Evolutionary conservation across 2,888 invertebrate genomes (phyloP), one percentile per base, ranked within the genome.

Genomic region (Horisme vitalbata): DNA sequence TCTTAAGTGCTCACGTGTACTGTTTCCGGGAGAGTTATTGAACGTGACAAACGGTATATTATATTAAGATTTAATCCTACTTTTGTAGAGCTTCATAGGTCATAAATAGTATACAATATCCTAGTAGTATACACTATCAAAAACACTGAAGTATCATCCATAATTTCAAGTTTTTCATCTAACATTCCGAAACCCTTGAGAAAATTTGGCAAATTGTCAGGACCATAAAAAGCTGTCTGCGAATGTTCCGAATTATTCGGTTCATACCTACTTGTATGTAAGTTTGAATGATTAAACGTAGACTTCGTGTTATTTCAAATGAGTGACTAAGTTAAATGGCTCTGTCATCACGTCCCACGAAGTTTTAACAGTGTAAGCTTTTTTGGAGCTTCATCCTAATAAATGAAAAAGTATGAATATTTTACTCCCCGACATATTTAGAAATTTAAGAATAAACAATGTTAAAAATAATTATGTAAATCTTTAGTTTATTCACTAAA

Each of bases 161-260:
- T 21, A 31, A 13, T 20, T 41, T n/a, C n/a, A 41, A 12, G 27
- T 24, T 37, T 6, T 37, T 37, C 35, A n/a, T 26, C 10, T 10
- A 10, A 10, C 20, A 32, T 37, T 32, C 26, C 36, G 10, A 10
- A 34, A 27, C 10, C 24, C 26, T 30, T 28, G 8, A 28, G 13
- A 15, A 15, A 24, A 33, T 38, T 49, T 49, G 49, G 49, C 44
- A 44, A 44, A 36, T 36, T 49, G 44, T 23, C 49, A 44, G 39
- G 31, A 20, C 34, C 44, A 49, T 49, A 44, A 49, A 49, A 49
- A 49, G 31, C 27, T 44, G 49, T 49, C 49, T 49, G 39, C 36
- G 44, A 44, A 43, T 43, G 41, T 23, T 41, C 28, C 20, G 28
- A 13, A 37, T 23, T 33, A 23, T 43, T 26, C 18, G 20, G 7